Conservation (phyloP, 2,113 vertebrate species). For the Miniopterus natalensis region DNA sequence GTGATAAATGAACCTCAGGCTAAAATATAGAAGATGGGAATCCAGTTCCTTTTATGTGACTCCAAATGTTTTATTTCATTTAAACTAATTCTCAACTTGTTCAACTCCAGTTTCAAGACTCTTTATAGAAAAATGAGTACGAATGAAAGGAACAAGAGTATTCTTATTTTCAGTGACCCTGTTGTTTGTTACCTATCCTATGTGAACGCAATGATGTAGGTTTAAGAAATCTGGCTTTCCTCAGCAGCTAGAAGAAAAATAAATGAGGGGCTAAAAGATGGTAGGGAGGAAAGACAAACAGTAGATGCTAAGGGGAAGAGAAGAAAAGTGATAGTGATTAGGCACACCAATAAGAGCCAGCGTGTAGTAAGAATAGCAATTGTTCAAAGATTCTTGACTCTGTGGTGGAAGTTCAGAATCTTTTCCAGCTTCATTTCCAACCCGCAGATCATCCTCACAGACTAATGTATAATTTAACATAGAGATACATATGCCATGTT, state of each 20-base stretch:
- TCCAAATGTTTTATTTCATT: constrained; percentile 28
- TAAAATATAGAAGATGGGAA: background rate
- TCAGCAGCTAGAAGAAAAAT: constrained; percentile 4
- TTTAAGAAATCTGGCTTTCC: constrained; percentile 37
- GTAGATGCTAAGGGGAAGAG: background rate
- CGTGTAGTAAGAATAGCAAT: background rate
- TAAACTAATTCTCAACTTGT: background rate
- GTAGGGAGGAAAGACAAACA: background rate
- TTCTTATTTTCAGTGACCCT: background rate
- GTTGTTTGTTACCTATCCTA: constrained; percentile 21
- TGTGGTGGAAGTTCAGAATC: background rate
- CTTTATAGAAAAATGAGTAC: constrained; percentile 11
- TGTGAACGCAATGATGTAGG: background rate
- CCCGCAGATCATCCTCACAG: background rate
- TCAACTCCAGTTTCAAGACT: background rate
- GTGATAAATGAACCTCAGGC: background rate
- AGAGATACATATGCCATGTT: background rate
- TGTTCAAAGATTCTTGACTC: constrained; percentile 36
- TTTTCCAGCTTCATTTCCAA: background rate
- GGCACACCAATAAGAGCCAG: background rate
- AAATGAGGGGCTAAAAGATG: background rate
- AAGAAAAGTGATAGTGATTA: background rate
- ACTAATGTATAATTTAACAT: background rate
- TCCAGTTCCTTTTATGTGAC: background rate
- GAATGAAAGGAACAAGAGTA: background rate